Conservation (phyloP, 2,888 invertebrate genomes). For the Noctua fimbriata region DNA sequence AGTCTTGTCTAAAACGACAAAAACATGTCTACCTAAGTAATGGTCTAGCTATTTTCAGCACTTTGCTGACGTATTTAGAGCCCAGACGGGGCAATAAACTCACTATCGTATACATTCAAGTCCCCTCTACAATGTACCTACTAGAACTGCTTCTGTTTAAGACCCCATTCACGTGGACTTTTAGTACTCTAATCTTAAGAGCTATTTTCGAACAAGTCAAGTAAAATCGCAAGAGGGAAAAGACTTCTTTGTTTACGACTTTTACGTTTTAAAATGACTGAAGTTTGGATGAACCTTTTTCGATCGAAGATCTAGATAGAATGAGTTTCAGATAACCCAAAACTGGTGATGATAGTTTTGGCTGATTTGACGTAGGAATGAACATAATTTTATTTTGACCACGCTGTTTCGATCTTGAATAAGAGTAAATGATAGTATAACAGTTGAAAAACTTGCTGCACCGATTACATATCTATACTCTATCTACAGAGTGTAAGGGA, state of each 20-base stretch:
- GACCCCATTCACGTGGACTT: slow-evolving; percentile 38
- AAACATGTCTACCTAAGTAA: slow-evolving; percentile 13
- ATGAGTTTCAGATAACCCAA: not conserved
- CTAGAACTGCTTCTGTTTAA: slow-evolving; percentile 33
- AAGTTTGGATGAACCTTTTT: slow-evolving; percentile 20
- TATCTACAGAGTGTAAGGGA: too few species aligned
- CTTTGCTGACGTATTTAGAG: slow-evolving; percentile 29
- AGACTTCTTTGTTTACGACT: slow-evolving; percentile 25
- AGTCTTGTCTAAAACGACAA: slow-evolving; percentile 2
- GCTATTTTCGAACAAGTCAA: slow-evolving; percentile 29
- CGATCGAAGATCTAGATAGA: not conserved
- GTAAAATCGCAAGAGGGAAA: slow-evolving; percentile 21
- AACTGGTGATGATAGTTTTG: not conserved
- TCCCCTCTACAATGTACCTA: slow-evolving; percentile 21
- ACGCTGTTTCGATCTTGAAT: not conserved
- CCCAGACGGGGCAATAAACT: slow-evolving; percentile 59
- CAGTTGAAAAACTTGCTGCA: not conserved
- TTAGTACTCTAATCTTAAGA: slow-evolving; percentile 30
- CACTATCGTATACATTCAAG: slow-evolving; percentile 25
- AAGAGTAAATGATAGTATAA: not conserved
- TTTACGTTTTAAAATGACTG: slow-evolving; percentile 21
- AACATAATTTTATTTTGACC: not conserved
- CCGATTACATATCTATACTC: not conserved
- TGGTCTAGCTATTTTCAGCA: slow-evolving; percentile 40
- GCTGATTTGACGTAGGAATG: not conserved